These are phyloP conservation scores for Gryon sp. DNA, from an alignment of 1,140 invertebrate genomes.

Conservation along the genomic window DNA sequence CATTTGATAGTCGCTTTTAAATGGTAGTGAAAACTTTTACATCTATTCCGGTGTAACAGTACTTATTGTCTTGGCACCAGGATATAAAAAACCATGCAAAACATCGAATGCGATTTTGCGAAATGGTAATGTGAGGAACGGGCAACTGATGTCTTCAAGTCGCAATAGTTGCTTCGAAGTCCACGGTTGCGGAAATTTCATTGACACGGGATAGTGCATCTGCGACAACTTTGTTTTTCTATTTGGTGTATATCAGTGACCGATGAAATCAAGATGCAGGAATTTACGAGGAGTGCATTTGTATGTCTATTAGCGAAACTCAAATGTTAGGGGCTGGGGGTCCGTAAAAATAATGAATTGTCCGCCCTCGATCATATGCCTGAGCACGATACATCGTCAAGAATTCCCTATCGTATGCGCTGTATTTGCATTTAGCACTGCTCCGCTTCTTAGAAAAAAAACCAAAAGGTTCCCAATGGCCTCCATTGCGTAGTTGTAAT, in stretches of 20 bases:
- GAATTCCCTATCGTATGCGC: conserved; percentile 42
- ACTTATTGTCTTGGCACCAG: conserved; percentile 8
- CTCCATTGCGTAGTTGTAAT: neutral
- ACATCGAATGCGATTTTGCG: conserved; percentile 2
- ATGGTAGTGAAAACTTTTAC: too few species aligned
- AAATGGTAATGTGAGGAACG: conserved; percentile 21
- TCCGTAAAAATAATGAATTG: conserved; percentile 70
- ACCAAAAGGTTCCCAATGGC: conserved; percentile 3
- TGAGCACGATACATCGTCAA: conserved; percentile 64
- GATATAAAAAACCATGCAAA: neutral
- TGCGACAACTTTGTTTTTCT: conserved; percentile 1
- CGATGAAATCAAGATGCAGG: conserved; percentile 9
- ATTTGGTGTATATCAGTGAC: neutral
- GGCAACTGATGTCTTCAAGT: too few species aligned
- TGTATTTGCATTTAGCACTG: conserved; percentile 71
- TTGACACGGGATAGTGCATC: neutral
- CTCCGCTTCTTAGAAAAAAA: conserved; percentile 40
- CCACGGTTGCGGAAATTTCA: neutral
- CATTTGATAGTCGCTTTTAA: conserved; percentile 5
- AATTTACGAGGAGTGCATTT: conserved; percentile 47
- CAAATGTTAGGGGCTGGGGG: conserved; percentile 72
- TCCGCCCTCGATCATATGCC: conserved; percentile 73
- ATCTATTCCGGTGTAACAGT: conserved; percentile 10
- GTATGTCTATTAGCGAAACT: conserved; percentile 62
- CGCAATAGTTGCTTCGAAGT: neutral